These are phyloP conservation scores for Teleogryllus occipitalis DNA, from an alignment of 1,140 invertebrate genomes.

Conservation along the genomic window DNA sequence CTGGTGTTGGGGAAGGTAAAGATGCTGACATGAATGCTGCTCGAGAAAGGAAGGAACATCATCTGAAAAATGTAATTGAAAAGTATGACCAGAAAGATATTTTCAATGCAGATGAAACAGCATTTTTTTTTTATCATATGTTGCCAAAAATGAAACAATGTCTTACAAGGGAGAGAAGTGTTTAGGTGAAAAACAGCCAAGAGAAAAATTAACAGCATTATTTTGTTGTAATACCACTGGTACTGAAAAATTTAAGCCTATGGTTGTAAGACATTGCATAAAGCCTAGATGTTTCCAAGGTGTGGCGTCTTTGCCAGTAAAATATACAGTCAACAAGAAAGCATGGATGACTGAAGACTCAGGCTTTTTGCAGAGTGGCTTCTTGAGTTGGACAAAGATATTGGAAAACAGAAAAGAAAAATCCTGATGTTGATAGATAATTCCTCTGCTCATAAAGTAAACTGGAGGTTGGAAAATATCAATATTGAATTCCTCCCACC, in stretches of 20 bases:
- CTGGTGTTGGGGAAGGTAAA: conserved; percentile 16
- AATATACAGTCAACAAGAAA: no score
- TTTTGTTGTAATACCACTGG: conserved; percentile 26
- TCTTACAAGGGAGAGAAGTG: conserved; percentile 29
- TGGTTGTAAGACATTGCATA: conserved; percentile 32
- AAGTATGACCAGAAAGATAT: conserved; percentile 26
- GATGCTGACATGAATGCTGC: conserved; percentile 9
- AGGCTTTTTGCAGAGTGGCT: no score
- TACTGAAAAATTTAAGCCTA: conserved; percentile 30
- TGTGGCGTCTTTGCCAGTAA: not conserved
- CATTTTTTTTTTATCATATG: conserved; percentile 32
- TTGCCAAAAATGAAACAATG: conserved; percentile 28
- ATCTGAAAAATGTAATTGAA: not conserved
- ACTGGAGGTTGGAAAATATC: no score
- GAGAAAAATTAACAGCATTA: conserved; percentile 33
- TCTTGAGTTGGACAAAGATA: no score
- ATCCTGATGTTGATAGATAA: no score
- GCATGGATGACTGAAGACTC: no score
- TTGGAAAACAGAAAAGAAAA: no score
- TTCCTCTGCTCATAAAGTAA: no score
- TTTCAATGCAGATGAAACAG: conserved; percentile 34
- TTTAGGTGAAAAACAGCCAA: conserved; percentile 30
- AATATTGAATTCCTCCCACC: no score
- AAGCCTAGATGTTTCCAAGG: conserved; percentile 32
- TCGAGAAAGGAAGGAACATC: conserved; percentile 12